phyloP scores from a whole-genome alignment of 2,888 invertebrate species.

The Drosophila conformis region DNA sequence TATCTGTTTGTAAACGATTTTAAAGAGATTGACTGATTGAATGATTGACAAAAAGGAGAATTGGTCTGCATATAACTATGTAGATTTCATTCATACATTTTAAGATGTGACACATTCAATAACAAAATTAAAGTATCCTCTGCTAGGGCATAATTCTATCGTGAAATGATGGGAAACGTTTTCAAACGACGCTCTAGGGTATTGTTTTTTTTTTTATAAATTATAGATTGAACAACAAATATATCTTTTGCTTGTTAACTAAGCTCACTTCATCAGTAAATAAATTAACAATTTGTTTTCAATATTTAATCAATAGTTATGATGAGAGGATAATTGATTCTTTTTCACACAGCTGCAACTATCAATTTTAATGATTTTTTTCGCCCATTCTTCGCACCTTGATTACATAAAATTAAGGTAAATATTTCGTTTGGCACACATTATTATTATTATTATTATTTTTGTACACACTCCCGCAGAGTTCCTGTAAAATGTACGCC shows the following conservation, averaged over 20 bases:
- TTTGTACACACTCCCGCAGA: slow-evolving; percentile 12
- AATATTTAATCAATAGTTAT: not conserved
- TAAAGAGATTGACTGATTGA: not conserved
- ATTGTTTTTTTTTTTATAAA: not conserved
- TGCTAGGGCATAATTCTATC: not conserved
- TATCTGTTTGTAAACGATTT: not conserved
- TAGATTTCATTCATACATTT: not conserved
- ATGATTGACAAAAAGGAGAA: not conserved
- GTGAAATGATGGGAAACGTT: not conserved
- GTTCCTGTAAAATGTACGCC: slow-evolving; percentile 41
- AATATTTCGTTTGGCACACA: slow-evolving; percentile 27
- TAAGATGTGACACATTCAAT: not conserved
- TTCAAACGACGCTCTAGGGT: not conserved
- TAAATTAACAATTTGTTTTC: not conserved
- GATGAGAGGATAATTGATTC: slow-evolving; percentile 1
- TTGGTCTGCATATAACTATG: not conserved
- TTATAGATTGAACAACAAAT: not conserved
- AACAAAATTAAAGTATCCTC: not conserved
- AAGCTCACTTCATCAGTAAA: slow-evolving; percentile 5
- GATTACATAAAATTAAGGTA: slow-evolving; percentile 21
- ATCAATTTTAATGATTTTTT: slow-evolving; percentile 25
- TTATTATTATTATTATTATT: slow-evolving; percentile 21
- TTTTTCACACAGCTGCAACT: slow-evolving; percentile 48
- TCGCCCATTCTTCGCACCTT: slow-evolving; percentile 39
- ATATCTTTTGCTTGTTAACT: slow-evolving; percentile 13